Percentiles rank a stretch among this genome's conserved stretches.
Conservation (phyloP, 2,797 vertebrate genomes). For the Crocidura indochinensis region DNA sequence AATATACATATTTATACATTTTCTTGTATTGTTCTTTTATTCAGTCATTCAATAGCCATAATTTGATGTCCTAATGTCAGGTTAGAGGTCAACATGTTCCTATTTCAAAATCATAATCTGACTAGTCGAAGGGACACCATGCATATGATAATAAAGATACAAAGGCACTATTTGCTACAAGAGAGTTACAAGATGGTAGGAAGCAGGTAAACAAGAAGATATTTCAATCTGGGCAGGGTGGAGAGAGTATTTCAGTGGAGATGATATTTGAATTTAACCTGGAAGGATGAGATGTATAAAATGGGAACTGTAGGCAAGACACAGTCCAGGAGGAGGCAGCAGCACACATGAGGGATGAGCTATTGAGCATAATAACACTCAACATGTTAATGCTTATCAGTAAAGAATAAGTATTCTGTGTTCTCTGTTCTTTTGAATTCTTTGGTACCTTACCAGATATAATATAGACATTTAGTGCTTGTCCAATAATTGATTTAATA, state of each 20-base stretch:
- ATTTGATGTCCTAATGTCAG: conserved; percentile 1
- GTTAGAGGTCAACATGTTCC: background rate
- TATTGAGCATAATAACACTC: conserved; percentile 7
- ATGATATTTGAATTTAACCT: conserved; percentile 24
- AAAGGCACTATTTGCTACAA: background rate
- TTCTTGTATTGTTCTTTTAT: background rate
- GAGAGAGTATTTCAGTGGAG: background rate
- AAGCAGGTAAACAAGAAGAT: background rate
- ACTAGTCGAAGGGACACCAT: background rate
- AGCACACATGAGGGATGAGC: no score
- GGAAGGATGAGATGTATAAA: background rate
- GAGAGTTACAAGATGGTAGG: background rate
- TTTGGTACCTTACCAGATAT: background rate
- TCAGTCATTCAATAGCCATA: background rate
- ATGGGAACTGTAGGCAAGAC: background rate
- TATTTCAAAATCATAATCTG: background rate
- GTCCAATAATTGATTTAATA: background rate
- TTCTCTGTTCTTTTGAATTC: conserved; percentile 7
- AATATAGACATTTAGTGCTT: background rate
- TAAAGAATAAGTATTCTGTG: background rate
- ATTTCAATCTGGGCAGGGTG: background rate
- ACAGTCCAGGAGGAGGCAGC: background rate
- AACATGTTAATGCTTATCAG: background rate
- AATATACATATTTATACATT: background rate
- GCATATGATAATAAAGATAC: fast-evolving